Evolutionary conservation across 1,140 invertebrate genomes (phyloP), one percentile per base, ranked within the genome.

Genomic region (Tribolium madens): DNA sequence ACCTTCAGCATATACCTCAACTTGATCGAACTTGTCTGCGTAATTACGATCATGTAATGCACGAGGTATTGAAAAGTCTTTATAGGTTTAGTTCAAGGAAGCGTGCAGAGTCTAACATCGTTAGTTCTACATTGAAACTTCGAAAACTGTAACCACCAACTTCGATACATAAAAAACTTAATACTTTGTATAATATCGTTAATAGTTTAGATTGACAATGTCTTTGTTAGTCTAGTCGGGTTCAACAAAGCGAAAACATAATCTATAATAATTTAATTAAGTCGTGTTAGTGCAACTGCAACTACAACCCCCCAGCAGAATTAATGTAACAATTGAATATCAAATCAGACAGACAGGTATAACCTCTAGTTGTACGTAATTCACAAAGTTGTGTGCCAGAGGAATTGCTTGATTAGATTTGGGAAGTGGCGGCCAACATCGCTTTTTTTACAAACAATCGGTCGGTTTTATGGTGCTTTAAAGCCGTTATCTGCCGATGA

Each of bases 291-390:
- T 64, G 50, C 70, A 72, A 71, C 12, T 52, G 50, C 70, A 72
- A 26, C 46, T 50, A 48, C 70, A 50, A 72, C 10, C 70, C 70
- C 70, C 18, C 12, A 72, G 52, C 46, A 52, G 70, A 72, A 72
- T 72, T 72, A 72, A 72, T 72, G 70, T 31, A 72, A 72, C 50
- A 72, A 72, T 46, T 33, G 26, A 72, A 72, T 72, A 72, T 72
- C 70, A 72, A 52, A 72, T 72, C 70, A 72, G 70, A 72, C 70
- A 52, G 70, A 72, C 70, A 72, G 70, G 57, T 64, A 71, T 48
- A 72, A 72, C 70, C 70, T 72, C 70, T 72, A 72, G 52, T 72
- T 72, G 70, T 48, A 10, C 52, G 47, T 72, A 72, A 72, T 72
- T 2, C 46, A n/a, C 68, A 72, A 48, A 72, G 57, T 72, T 52